Conservation (phyloP, 2,888 invertebrate species). For the Parapristionchus giblindavisi region DNA sequence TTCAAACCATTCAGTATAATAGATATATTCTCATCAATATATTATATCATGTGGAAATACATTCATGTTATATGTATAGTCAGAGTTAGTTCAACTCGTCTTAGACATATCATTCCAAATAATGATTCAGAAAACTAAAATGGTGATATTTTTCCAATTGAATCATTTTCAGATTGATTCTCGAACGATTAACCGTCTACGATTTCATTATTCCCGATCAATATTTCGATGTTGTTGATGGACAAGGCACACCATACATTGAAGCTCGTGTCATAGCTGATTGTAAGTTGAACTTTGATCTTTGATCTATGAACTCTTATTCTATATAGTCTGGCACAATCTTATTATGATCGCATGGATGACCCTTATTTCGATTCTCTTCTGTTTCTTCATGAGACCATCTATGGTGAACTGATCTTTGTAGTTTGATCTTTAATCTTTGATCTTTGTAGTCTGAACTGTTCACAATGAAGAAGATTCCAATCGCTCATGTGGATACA, state of each 20-base stretch:
- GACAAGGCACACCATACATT: neutral
- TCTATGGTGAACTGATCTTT: neutral
- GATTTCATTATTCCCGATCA: conserved; percentile 11
- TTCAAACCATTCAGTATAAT: too few species aligned
- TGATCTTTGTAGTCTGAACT: conserved; percentile 31
- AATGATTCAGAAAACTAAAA: too few species aligned
- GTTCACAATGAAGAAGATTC: conserved; percentile 35
- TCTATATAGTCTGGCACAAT: conserved; percentile 34
- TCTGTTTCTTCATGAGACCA: conserved; percentile 25
- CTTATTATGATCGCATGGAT: conserved; percentile 16
- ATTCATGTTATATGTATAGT: too few species aligned
- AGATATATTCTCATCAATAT: too few species aligned
- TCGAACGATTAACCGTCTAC: conserved; percentile 22
- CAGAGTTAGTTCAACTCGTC: too few species aligned
- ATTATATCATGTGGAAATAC: too few species aligned
- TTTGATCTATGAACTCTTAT: too few species aligned
- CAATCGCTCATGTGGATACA: conserved; percentile 28
- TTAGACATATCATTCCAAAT: too few species aligned
- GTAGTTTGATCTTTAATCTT: too few species aligned
- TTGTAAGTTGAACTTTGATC: too few species aligned
- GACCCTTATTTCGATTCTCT: conserved; percentile 7
- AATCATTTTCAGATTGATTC: conserved; percentile 2
- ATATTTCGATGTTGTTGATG: conserved; percentile 22
- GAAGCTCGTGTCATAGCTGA: conserved; percentile 31
- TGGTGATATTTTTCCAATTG: neutral